Evolutionary conservation across 1,140 invertebrate species (phyloP).

Genomic region (Meteorus sp.): DNA sequence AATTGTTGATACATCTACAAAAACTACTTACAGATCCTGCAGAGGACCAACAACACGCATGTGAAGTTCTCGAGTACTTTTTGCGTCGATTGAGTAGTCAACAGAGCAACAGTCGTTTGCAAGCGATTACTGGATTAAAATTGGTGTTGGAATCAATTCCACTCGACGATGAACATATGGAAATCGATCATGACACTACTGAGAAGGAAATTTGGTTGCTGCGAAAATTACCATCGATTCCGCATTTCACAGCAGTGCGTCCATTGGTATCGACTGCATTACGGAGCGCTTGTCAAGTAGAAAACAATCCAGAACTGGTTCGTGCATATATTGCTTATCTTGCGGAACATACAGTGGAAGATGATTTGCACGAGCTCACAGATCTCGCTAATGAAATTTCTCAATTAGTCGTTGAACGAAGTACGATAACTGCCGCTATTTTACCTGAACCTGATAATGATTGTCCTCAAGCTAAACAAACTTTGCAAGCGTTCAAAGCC

Average conservation of each 20-base stretch:
- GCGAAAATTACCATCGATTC: constrained; percentile 72
- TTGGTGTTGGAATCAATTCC: constrained; percentile 60
- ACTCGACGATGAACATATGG: constrained; percentile 50
- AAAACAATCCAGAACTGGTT: constrained; percentile 83
- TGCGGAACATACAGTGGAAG: constrained; percentile 70
- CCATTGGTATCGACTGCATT: constrained; percentile 71
- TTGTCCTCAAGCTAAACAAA: constrained; percentile 60
- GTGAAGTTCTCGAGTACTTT: constrained; percentile 92
- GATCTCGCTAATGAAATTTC: constrained; percentile 80
- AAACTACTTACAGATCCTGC: constrained; percentile 66
- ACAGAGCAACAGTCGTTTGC: constrained; percentile 72
- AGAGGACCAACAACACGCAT: constrained; percentile 65
- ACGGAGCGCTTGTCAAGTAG: constrained; percentile 84
- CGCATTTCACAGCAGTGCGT: constrained; percentile 71
- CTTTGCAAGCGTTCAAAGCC: constrained; percentile 75
- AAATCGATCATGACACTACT: constrained; percentile 51
- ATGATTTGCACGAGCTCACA: constrained; percentile 66
- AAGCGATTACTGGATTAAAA: constrained; percentile 73
- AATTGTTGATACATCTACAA: constrained; percentile 78
- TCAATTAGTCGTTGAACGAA: constrained; percentile 90
- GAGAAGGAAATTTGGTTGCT: constrained; percentile 73
- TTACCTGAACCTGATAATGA: constrained; percentile 67
- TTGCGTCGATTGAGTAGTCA: constrained; percentile 81
- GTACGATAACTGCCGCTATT: constrained; percentile 82
- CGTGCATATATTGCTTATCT: constrained; percentile 89